Base-by-base conservation (phyloP, 2,113 vertebrate genomes). In the Sigmodon hispidus region DNA sequence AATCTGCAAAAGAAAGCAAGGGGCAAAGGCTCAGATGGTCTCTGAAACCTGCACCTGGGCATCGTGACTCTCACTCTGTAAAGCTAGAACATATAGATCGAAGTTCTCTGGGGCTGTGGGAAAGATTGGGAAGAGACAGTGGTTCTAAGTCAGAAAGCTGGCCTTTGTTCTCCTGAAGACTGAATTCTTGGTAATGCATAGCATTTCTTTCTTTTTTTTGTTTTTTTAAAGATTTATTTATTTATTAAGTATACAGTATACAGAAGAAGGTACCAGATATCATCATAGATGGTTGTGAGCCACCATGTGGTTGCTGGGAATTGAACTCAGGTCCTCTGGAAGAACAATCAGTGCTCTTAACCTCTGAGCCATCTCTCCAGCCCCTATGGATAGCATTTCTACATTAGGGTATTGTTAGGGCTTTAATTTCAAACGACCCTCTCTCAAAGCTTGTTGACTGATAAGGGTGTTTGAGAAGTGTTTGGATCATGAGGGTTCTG, bases 1-100 rank as follows among this genome's bases (percentile, higher is more conserved):
- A 83, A 97, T 88, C 98, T 98, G 96, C 13, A 96, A 95, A 50
- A 93, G 77, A 95, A 84, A 79, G 4, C 29, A 75, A 87, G 36
- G 34, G 50, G 2, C 29, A 79, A 87, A 40, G 34, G 55, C 40
- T 0, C 7, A 87, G 45, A 57, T 40, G 63, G 22, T 15, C 55
- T 45, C 75, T 73, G 93, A 92, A 89, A 69, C 34, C 7, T 19
- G 40, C 0, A 0, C 16, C 19, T 1, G n/a, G 55, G 45, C 3
- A 15, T 17, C 8, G 19, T 0, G 1, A 24, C 36, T 24, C 13
- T 24, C 1, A 17, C 22, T 76, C 72, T 65, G 19, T 24, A 61
- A 12, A 92, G 59, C 76, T 31, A 19, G 50, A 36, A 36, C 11
- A 5, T 0, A 34, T 10, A 13, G 24, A 43, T 5, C 40, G 22